Base-by-base conservation (phyloP, 2,888 invertebrate species). In the Drosophila limbata region DNA sequence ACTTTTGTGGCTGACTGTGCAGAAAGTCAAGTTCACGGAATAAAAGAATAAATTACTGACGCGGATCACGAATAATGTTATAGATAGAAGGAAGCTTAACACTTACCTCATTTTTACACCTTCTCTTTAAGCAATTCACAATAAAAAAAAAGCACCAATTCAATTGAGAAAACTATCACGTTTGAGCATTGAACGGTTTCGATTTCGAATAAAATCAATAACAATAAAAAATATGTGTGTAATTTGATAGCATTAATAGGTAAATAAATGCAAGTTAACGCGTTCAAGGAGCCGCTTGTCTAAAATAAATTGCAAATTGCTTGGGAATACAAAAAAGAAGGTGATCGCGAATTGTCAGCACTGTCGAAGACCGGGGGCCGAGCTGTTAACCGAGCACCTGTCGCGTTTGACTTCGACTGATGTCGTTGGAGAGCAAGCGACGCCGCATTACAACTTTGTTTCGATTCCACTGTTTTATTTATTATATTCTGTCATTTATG, bases 61-160 rank as follows among this genome's bases (percentile, higher is more conserved):
- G 3, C 44, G 11, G n/a, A 31, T 33, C 33, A 1, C 21, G 0
- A 44, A 53, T 28, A 42, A 11, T 17, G 17, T 19, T 39, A 52
- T 31, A 21, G 21, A 15, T 13, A n/a, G 45, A 8, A 50, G 8
- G 2, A 25, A 25, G 13, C 15, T 21, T 60, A 33, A 11, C 44
- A 72, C 78, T 80, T 68, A 79, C 78, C 73, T 77, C 78, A 79
- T 79, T 45, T 66, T 80, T n/a, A 25, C 44, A 31, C n/a, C 19
- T 33, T 52, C 50, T 19, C 33, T 33, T 37, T 3, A 42, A 25
- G 10, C 37, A 31, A 33, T 17, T 44, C 31, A 50, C 31, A 28
- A 47, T 11, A 47, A 19, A 39, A 31, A 15, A 52, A 13, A n/a
- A n/a, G 15, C 35, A 45, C 11, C 28, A 42, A 39, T 3, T 21